Percentiles rank a stretch among this genome's conserved stretches.
These are phyloP conservation scores for Lacanobia wlatinum DNA, from an alignment of 2,888 invertebrate genomes.

Conservation along the genomic window DNA sequence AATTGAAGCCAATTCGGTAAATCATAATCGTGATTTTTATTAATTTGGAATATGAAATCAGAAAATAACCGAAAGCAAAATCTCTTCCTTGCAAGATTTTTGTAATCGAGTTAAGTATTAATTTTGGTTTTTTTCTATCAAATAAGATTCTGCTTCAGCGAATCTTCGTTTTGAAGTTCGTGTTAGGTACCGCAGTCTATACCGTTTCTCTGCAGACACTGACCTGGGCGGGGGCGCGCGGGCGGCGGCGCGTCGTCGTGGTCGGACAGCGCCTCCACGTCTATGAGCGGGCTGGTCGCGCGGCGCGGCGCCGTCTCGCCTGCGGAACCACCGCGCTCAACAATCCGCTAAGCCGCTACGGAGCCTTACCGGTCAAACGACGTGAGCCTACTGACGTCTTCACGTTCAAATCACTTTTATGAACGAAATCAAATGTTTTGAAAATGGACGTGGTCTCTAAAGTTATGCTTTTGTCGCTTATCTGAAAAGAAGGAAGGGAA, in stretches of 20 bases:
- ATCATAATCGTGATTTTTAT: conserved; percentile 30
- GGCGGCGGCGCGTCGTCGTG: conserved; percentile 89
- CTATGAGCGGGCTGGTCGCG: conserved; percentile 92
- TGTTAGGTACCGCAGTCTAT: conserved; percentile 74
- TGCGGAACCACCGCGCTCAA: conserved; percentile 79
- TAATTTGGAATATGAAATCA: conserved; percentile 37
- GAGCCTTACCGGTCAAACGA: conserved; percentile 69
- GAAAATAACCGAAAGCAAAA: conserved; percentile 12
- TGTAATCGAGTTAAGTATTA: background rate
- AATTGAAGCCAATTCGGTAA: conserved; percentile 51
- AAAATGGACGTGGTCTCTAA: conserved; percentile 59
- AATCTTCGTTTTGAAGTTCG: conserved; percentile 9
- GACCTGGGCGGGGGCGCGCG: conserved; percentile 89
- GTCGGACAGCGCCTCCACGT: conserved; percentile 92
- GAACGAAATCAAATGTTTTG: conserved; percentile 61
- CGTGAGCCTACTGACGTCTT: conserved; percentile 64
- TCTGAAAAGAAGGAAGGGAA: conserved; percentile 63
- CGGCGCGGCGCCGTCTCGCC: conserved; percentile 92
- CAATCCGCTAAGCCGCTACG: conserved; percentile 72
- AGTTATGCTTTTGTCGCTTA: conserved; percentile 58
- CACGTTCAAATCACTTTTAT: conserved; percentile 59
- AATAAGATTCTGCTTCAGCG: conserved; percentile 20
- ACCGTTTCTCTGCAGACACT: conserved; percentile 87
- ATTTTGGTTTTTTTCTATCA: conserved; percentile 10
- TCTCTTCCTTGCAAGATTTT: conserved; percentile 23